Base-by-base conservation (phyloP, 2,113 vertebrate species). In the Lipophrys pholis region DNA sequence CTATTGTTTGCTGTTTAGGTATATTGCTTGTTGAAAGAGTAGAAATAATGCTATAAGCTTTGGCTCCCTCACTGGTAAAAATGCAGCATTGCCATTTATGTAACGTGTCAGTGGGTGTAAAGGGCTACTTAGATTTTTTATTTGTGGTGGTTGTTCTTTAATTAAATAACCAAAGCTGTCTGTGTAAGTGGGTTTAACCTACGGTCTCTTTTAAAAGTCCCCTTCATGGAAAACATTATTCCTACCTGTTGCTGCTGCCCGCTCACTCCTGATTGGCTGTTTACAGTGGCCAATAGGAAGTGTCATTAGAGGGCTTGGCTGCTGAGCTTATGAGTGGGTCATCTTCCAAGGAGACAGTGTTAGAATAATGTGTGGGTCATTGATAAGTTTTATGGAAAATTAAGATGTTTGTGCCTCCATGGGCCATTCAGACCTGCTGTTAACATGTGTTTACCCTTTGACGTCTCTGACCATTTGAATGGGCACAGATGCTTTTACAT, bases 201-300 rank as follows among this genome's bases (percentile, higher is more conserved):
- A 11, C 0, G 2, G 9, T 17, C 16, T 50, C 2, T 6, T 17
- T 39, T 21, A 1, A 46, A 14, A 9, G 2, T 10, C 54, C 14
- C 12, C 15, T 43, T 11, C 53, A 45, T 62, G 41, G 59, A 40
- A 82, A 71, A 69, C 64, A 64, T 77, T n/a, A 49, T 49, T 71
- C 11, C 50, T 55, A 86, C 63, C 39, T 76, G 69, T 62, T 70
- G 55, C 39, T 14, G 12, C 55, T 67, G 30, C 41, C 43, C 50
- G 12, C 78, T 68, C 48, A 60, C 36, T 45, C 30, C 57, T 30
- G 54, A 86, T 85, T 87, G 84, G 84, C 38, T 17, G 1, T 39
- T 41, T 5, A 30, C 50, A 50, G 35, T 64, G 78, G 77, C 87
- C 82, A 88, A 82, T 87, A 67, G 79, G 10, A 80, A 78, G 52